phyloP scores from a whole-genome alignment of 2,888 invertebrate species.

The Drosophila picticornis region DNA sequence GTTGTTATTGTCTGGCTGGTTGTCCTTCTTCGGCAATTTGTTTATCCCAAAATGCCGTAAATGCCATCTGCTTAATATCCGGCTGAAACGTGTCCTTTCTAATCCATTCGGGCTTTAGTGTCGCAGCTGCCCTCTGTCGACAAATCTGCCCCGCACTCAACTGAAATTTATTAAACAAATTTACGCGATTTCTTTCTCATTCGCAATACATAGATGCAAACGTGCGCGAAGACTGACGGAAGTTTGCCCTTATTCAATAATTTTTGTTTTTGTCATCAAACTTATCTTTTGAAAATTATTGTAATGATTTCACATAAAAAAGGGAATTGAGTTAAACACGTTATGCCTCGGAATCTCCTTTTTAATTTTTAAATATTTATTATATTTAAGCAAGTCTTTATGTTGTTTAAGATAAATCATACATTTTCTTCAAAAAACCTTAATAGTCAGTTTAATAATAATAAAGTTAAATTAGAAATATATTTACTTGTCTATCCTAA shows the following conservation, averaged over 20 bases:
- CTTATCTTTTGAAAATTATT: background rate
- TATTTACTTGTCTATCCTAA: background rate
- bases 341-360: background rate
- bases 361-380: background rate
- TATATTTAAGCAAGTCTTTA: background rate
- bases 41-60: conserved; percentile 13
- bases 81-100: conserved; percentile 63
- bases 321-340: background rate
- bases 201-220: conserved; percentile 38
- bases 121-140: conserved; percentile 12
- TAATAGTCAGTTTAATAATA: background rate
- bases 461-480: accelerated
- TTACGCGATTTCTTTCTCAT: conserved; percentile 36
- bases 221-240: conserved; percentile 17
- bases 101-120: conserved; percentile 63
- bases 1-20: conserved; percentile 6
- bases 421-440: background rate
- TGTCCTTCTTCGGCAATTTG: background rate
- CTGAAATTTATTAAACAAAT: conserved; percentile 57
- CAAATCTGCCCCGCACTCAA: conserved; percentile 24
- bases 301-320: background rate
- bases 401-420: background rate
- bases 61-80: conserved; percentile 6
- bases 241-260: background rate
- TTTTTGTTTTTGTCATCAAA: background rate